phyloP scores from a whole-genome alignment of 2,888 invertebrate species.

The Drosophila mimica region DNA sequence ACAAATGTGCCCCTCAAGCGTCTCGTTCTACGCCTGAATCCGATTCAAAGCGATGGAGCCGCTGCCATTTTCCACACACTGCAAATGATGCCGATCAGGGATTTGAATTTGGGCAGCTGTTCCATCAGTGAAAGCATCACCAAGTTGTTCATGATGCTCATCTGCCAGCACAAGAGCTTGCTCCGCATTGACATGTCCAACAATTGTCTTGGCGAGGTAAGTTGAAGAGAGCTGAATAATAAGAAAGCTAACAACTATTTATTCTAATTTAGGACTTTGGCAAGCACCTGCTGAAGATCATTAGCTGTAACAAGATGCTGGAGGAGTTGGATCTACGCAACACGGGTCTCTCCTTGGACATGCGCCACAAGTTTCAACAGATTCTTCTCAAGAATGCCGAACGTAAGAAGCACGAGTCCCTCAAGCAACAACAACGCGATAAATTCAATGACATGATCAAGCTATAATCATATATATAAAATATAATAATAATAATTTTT shows the following conservation, averaged over 20 bases:
- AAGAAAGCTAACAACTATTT: neutral
- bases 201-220: conserved; percentile 81
- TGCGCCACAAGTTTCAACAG: conserved; percentile 76
- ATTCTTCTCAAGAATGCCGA: conserved; percentile 65
- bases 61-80: conserved; percentile 81
- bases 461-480: no score
- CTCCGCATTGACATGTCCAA: conserved; percentile 79
- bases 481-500: no score
- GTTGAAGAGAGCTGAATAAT: neutral
- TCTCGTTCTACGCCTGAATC: conserved; percentile 82
- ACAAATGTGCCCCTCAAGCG: conserved; percentile 71
- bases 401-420: conserved; percentile 57
- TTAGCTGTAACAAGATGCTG: conserved; percentile 80
- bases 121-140: conserved; percentile 77
- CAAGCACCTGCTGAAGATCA: conserved; percentile 78
- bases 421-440: conserved; percentile 57
- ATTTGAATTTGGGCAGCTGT: conserved; percentile 82
- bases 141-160: conserved; percentile 80
- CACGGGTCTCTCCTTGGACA: conserved; percentile 76
- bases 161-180: conserved; percentile 79
- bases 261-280: conserved; percentile 75
- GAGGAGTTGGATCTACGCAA: conserved; percentile 81
- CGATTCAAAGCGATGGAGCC: conserved; percentile 84
- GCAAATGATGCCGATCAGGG: conserved; percentile 71
- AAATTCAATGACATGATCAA: conserved; percentile 65